Base-by-base conservation (phyloP, 2,888 invertebrate species). In the Cetonia aurata region DNA sequence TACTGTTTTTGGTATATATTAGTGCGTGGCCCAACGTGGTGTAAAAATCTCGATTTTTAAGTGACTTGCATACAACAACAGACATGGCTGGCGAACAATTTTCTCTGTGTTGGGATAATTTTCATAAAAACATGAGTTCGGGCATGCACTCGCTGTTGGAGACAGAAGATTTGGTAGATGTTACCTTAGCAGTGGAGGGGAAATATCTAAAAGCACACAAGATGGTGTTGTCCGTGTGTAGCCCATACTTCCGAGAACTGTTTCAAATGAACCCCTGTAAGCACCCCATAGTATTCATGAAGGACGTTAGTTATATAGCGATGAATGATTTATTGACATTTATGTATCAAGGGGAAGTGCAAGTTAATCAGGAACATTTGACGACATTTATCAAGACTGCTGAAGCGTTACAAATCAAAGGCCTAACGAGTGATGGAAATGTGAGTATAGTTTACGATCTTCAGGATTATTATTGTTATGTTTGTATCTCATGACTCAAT, bases 91-190 rank as follows among this genome's bases (percentile, higher is more conserved):
- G 88, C 82, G 89, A 89, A 85, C 89, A 90, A 84, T 90, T 89
- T 82, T 91, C 91, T 82, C 86, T 91, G 83, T 89, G 90, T 82
- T 91, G 91, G 91, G 91, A 91, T 82, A 91, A 91, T 85, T 91
- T 91, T 86, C 90, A 90, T 84, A 89, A 89, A 74, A 91, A 91
- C 81, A 86, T 91, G 78, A 88, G 90, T 77, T 88, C 88, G 80
- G 91, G 90, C 71, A 90, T 91, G 76, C 90, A 90, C 78, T 79
- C 82, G 15, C 70, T 84, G 72, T 70, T 83, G 48, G 82, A 83
- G 73, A 80, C 76, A 62, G 83, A 83, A 74, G 83, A 83, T 73
- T 76, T 84, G 59, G 84, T 84, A 15, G 84, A 84, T 76, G 84
- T 84, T 19, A 84, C 84, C 3, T 75, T 84, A 57, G 84, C 84